phyloP scores from a whole-genome alignment of 1,140 invertebrate genomes.

The Mycetomoellerius zeteki region DNA sequence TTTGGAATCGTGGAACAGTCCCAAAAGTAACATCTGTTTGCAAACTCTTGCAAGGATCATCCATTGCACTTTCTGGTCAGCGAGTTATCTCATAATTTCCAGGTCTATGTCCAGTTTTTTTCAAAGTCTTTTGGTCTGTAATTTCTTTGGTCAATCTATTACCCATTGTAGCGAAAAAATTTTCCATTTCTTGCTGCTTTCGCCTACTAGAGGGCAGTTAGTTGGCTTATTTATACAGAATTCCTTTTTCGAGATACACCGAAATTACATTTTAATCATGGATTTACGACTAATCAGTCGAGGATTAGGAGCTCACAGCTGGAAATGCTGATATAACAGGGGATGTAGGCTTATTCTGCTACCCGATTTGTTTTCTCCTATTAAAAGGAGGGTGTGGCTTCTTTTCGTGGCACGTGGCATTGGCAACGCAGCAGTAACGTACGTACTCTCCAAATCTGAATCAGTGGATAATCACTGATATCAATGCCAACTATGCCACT shows the following conservation, averaged over 20 bases:
- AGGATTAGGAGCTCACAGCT: no score
- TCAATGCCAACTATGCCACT: no score
- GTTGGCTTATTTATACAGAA: not conserved
- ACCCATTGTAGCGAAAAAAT: conserved; percentile 62
- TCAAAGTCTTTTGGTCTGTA: not conserved
- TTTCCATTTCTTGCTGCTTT: conserved; percentile 44
- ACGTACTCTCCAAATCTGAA: no score
- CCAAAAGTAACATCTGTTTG: conserved; percentile 63
- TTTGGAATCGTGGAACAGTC: conserved; percentile 44
- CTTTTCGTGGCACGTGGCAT: no score
- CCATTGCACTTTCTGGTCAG: conserved; percentile 66
- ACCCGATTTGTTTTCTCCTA: no score
- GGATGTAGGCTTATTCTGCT: no score
- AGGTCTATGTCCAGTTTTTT: conserved; percentile 46
- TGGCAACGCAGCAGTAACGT: no score
- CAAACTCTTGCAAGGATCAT: conserved; percentile 23
- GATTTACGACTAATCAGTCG: no score
- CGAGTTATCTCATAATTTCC: conserved; percentile 64
- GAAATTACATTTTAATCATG: conserved; percentile 15
- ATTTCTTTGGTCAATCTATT: not conserved
- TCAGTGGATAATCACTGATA: no score
- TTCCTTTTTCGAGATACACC: not conserved
- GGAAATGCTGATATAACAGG: no score
- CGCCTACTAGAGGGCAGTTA: conserved; percentile 55
- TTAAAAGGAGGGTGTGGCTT: no score